Evolutionary conservation across 2,113 vertebrate species (phyloP).

Genomic region (human): GRCh38 chr7:85283501-85284000

Average conservation of each 20-base stretch:
- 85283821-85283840: not conserved
- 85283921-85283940: not conserved
- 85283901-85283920: not conserved
- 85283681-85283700: too few relatives aligned
- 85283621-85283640: too few relatives aligned
- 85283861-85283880: not conserved
- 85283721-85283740: too few relatives aligned
- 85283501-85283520: not conserved
- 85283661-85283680: too few relatives aligned
- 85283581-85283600: too few relatives aligned
- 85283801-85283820: not conserved
- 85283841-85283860: not conserved
- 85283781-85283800: too few relatives aligned
- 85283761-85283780: too few relatives aligned
- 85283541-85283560: too few relatives aligned
- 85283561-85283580: too few relatives aligned
- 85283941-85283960: not conserved
- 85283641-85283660: fast-evolving
- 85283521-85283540: not conserved
- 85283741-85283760: too few relatives aligned
- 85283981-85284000: not conserved
- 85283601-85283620: too few relatives aligned
- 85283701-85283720: too few relatives aligned
- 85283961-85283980: not conserved
- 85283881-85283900: not conserved